Base-by-base conservation (phyloP, 1,140 invertebrate genomes). In the Telenomus remus region DNA sequence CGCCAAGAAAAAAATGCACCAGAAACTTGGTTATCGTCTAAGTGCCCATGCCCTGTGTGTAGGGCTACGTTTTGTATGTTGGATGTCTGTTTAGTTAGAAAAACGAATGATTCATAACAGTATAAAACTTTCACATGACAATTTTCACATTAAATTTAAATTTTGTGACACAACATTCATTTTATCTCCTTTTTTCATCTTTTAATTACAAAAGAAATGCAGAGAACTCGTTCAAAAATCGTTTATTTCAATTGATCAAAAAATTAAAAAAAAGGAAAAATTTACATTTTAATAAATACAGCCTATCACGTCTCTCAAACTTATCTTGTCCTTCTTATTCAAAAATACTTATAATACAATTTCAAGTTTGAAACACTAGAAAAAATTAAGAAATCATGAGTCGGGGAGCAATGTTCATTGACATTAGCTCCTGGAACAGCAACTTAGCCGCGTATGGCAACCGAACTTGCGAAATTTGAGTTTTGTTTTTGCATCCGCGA, bases 41-140 rank as follows among this genome's bases (percentile, higher is more conserved):
- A 93, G 83, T 95, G 95, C 84, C 93, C 94, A 0, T 97, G 96
- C 86, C 96, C 96, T 11, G 93, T 96, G 61, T 98, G 96, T 81
- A 89, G 96, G 77, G 93, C 94, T 35, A 90, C 87, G 51, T 98
- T 97, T 89, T 97, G 96, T 88, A 85, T 97, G 42, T 89, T 95
- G 27, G 96, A 98, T 89, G 95, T 97, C 0, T 81, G 82, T 72
- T 73, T 75, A 53, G 75, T 87, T 55, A 71, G 48, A 54, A 56
- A 64, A 34, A 27, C 19, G 44, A 16, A 34, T 11, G 39, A 3
- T n/a, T n/a, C n/a, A n/a, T n/a, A n/a, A n/a, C n/a, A n/a, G n/a
- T n/a, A n/a, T n/a, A n/a, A n/a, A n/a, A n/a, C n/a, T n/a, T n/a
- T n/a, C n/a, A n/a, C n/a, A n/a, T n/a, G n/a, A n/a, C n/a, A n/a